Percentiles rank a stretch among this genome's conserved stretches.
Evolutionary conservation across 2,888 invertebrate species (phyloP).

Genomic region (Diploptera punctata): DNA sequence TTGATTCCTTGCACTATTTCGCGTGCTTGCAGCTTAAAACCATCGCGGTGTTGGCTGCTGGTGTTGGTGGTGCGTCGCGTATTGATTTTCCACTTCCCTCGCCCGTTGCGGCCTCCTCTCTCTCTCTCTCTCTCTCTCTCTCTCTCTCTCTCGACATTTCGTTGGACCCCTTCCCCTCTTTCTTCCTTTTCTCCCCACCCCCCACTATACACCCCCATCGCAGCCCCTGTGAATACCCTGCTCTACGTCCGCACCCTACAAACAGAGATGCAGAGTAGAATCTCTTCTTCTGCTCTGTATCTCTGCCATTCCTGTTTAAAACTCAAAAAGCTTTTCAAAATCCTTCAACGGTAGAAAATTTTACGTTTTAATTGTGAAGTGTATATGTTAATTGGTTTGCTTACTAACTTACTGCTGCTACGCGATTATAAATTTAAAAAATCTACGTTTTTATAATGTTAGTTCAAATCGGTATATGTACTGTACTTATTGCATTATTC

Average conservation of each 20-base stretch:
- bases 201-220: neutral
- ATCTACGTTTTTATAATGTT: too few relatives aligned
- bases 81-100: conserved; percentile 24
- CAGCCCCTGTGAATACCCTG: neutral
- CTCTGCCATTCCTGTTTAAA: neutral
- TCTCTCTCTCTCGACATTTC: conserved; percentile 14
- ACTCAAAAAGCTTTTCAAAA: neutral
- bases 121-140: neutral
- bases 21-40: neutral
- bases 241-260: conserved; percentile 6
- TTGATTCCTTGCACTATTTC: too few relatives aligned
- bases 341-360: too few relatives aligned
- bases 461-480: too few relatives aligned
- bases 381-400: too few relatives aligned
- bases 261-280: conserved; percentile 8
- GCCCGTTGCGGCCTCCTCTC: neutral
- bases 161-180: neutral
- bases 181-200: conserved; percentile 1
- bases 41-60: neutral
- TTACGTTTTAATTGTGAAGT: too few relatives aligned
- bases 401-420: too few relatives aligned
- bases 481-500: too few relatives aligned
- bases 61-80: neutral
- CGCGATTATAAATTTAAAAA: too few relatives aligned
- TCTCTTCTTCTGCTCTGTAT: conserved; percentile 2